Base-by-base conservation (phyloP, 64 coral and sea anemone genomes). In the Trachythela sp. region DNA sequence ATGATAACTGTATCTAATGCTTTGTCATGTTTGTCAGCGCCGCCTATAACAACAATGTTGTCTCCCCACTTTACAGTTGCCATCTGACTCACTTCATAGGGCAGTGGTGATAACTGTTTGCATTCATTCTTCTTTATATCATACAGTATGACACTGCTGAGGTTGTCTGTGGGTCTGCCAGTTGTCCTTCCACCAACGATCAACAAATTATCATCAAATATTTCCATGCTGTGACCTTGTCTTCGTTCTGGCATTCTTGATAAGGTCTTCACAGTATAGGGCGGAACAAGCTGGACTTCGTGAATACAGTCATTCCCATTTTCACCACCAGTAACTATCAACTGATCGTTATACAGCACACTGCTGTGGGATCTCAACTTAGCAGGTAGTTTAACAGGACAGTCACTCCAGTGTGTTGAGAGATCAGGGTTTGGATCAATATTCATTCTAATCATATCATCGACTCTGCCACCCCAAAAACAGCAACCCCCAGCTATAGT, bases 21-120 rank as follows among this genome's bases (percentile, higher is more conserved):
- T 11, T 45, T 45, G 42, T 6, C 54, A 59, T n/a, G 54, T 59
- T 59, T 59, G 24, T 59, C 54, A 59, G 15, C 15, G 54, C 71
- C 71, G 30, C 71, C 71, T 14, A 77, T 35, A 35, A 77, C 71
- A 77, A 77, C 71, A 77, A 77, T 32, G 71, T 34, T 77, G 26
- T 32, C 30, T 77, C 71, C 71, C 24, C 31, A 77, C 9, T 13
- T 32, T 17, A 38, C 71, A 24, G 71, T 34, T 13, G 30, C 71
- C 24, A 77, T 45, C 4, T 45, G 42, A 45, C 42, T 45, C 42
- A 77, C 75, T 80, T 35, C 75, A 80, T 80, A 80, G 9, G 75
- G 75, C 75, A 80, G 18, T 80, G 75, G 75, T 39, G 75, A 20
- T 13, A 80, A 37, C 3, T 36, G 75, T 39, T 80, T 80, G 11